These are phyloP conservation scores for Clepsis dumicolana DNA, from an alignment of 2,888 invertebrate genomes.

Conservation along the genomic window DNA sequence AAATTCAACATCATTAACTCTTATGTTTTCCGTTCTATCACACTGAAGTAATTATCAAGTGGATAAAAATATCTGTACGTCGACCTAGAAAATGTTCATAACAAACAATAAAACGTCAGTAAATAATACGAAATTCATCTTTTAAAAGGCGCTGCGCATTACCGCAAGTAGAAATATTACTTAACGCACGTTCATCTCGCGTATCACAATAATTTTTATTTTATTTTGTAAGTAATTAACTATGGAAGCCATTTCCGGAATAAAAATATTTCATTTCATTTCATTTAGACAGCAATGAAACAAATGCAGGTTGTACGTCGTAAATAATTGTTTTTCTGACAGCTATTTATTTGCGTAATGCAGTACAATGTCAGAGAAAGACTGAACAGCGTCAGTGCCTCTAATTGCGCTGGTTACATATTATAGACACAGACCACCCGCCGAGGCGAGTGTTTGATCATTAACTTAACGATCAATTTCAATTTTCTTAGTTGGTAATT, in stretches of 20 bases:
- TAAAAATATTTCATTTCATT: too few species aligned
- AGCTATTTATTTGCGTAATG: constrained; percentile 21
- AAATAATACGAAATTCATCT: not conserved
- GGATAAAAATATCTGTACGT: not conserved
- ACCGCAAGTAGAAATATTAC: not conserved
- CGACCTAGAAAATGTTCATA: not conserved
- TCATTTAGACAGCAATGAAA: constrained; percentile 1
- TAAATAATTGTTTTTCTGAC: constrained; percentile 30
- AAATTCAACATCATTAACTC: too few species aligned
- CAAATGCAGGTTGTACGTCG: constrained; percentile 10
- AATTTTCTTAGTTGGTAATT: constrained; percentile 46
- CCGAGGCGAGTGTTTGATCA: constrained; percentile 49
- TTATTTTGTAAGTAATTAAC: too few species aligned
- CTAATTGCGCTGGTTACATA: constrained; percentile 32
- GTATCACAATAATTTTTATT: not conserved
- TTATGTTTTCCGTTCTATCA: not conserved
- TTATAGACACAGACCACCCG: constrained; percentile 45
- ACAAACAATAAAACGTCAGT: not conserved
- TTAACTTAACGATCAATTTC: constrained; percentile 59
- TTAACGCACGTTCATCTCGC: constrained; percentile 1
- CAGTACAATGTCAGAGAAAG: constrained; percentile 13
- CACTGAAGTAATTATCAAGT: not conserved
- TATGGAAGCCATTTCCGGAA: too few species aligned
- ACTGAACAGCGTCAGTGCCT: not conserved
- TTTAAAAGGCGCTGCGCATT: not conserved